Conservation (phyloP, 2,113 vertebrate genomes). For the Colinus virginianus region DNA sequence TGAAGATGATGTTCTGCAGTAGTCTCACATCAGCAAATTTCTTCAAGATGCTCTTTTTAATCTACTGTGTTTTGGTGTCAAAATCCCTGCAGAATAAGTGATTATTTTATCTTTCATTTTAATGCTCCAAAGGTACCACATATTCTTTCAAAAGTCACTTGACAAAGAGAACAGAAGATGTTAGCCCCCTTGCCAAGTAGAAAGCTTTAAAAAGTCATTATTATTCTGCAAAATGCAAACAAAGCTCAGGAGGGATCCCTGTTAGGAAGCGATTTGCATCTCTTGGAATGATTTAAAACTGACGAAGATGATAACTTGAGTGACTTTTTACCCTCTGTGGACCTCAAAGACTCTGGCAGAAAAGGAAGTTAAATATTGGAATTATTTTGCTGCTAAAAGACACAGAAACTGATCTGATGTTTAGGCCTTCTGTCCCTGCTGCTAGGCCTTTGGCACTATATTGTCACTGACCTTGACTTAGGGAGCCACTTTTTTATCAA, state of each 20-base stretch:
- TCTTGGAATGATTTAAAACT: constrained; percentile 44
- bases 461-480: constrained; percentile 74
- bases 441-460: constrained; percentile 64
- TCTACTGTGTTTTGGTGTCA: constrained; percentile 19
- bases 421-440: constrained; percentile 54
- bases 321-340: constrained; percentile 48
- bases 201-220: constrained; percentile 41
- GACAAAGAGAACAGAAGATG: constrained; percentile 26
- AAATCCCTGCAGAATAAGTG: constrained; percentile 15
- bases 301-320: neutral
- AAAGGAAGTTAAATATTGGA: constrained; percentile 68
- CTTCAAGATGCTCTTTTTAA: constrained; percentile 36
- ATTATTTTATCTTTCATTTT: constrained; percentile 10
- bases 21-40: constrained; percentile 35
- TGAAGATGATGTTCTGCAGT: neutral
- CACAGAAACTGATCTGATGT: constrained; percentile 56
- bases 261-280: constrained; percentile 30
- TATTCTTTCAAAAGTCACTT: constrained; percentile 31
- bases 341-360: constrained; percentile 9
- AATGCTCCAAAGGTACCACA: neutral
- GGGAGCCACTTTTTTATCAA: constrained; percentile 58
- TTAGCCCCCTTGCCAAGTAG: neutral
- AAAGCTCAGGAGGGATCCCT: constrained; percentile 40
- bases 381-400: constrained; percentile 52
- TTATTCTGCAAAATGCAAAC: constrained; percentile 62